A percentile compares a stretch with the other conserved stretches of the same genome.
These are phyloP conservation scores for Drosophila dives DNA, from an alignment of 2,888 invertebrate species.

Conservation along the genomic window DNA sequence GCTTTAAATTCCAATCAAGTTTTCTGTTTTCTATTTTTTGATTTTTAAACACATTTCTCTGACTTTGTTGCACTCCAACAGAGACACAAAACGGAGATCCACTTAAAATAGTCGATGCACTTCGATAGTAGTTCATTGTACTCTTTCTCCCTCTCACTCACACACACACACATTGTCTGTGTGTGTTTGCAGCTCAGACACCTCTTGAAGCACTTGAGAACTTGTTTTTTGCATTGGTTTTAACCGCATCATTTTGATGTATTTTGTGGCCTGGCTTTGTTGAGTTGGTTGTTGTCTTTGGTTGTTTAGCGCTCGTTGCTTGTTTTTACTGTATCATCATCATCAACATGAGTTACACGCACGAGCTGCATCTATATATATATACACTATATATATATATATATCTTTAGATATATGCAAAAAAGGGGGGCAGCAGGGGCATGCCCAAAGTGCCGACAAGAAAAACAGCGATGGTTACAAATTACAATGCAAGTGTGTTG, in stretches of 20 bases:
- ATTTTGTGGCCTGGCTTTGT: constrained; percentile 71
- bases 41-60: constrained; percentile 63
- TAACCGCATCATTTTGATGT: constrained; percentile 81
- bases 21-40: constrained; percentile 28
- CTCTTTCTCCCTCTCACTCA: constrained; percentile 14
- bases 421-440: not conserved
- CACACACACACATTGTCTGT: not conserved
- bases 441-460: constrained; percentile 72
- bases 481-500: constrained; percentile 70
- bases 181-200: constrained; percentile 42
- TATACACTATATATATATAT: constrained; percentile 1
- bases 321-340: constrained; percentile 64
- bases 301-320: constrained; percentile 65
- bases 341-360: constrained; percentile 69
- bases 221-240: constrained; percentile 74
- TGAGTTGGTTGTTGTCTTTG: constrained; percentile 2
- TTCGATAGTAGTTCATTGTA: constrained; percentile 75
- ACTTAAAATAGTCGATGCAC: constrained; percentile 63
- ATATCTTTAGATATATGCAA: constrained; percentile 5
- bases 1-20: constrained; percentile 35
- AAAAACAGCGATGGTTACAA: constrained; percentile 55
- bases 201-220: constrained; percentile 56
- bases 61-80: constrained; percentile 46
- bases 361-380: constrained; percentile 74
- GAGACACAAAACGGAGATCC: constrained; percentile 31